phyloP scores from a whole-genome alignment of 2,113 vertebrate species.

The Cyanistes caeruleus region DNA sequence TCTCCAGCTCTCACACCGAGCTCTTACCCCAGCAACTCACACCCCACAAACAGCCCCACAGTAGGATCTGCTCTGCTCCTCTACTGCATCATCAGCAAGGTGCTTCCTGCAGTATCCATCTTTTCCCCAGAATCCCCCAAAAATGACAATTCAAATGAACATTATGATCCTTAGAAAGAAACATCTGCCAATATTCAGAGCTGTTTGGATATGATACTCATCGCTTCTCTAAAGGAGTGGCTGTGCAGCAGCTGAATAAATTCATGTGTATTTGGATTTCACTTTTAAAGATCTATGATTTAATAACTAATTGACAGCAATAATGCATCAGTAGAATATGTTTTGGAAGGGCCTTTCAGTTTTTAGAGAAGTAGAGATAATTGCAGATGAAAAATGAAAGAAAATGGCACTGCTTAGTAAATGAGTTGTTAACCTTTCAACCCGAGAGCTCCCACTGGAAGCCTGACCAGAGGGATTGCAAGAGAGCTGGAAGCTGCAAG shows the following conservation, averaged over 20 bases:
- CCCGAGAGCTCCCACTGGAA: slow-evolving; percentile 45
- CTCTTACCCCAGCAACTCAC: neutral
- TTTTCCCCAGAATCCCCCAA: neutral
- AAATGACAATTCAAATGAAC: neutral
- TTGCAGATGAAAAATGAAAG: slow-evolving; percentile 74
- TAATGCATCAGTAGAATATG: slow-evolving; percentile 57
- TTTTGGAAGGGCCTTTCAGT: slow-evolving; percentile 40
- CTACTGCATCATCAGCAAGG: neutral
- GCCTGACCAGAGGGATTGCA: slow-evolving; percentile 56
- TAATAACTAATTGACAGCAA: slow-evolving; percentile 76
- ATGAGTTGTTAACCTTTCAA: slow-evolving; percentile 76
- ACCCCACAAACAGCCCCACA: neutral
- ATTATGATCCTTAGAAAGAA: neutral
- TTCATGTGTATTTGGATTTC: slow-evolving; percentile 65
- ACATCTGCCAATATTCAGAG: slow-evolving; percentile 24
- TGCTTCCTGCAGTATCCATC: neutral
- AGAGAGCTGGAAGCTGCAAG: slow-evolving; percentile 26
- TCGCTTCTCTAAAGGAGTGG: slow-evolving; percentile 16
- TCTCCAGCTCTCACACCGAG: fast-evolving
- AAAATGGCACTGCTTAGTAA: slow-evolving; percentile 66
- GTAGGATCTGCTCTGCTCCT: neutral
- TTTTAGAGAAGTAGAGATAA: slow-evolving; percentile 73
- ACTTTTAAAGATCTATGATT: slow-evolving; percentile 56
- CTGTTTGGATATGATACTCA: neutral
- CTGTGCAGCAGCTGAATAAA: slow-evolving; percentile 24